Percentiles rank a stretch among this genome's conserved stretches.
These are phyloP conservation scores for Yponomeuta cagnagella DNA, from an alignment of 2,888 invertebrate species.

Conservation along the genomic window DNA sequence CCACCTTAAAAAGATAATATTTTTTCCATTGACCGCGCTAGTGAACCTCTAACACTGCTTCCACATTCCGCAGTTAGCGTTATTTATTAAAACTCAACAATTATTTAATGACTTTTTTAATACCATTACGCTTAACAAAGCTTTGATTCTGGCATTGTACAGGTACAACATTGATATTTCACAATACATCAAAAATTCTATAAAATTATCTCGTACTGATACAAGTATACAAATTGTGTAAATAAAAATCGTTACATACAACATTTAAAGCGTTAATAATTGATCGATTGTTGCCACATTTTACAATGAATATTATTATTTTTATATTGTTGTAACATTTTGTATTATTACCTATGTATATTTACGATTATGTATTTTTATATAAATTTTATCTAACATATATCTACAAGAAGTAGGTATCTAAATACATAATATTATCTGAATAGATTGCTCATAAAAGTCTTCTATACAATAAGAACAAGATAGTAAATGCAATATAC, in stretches of 20 bases:
- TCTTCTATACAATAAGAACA: conserved; percentile 21
- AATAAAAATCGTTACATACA: conserved; percentile 54
- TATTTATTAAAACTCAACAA: not conserved
- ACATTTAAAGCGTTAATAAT: conserved; percentile 71
- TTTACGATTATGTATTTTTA: conserved; percentile 14
- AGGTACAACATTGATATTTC: conserved; percentile 60
- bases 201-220: conserved; percentile 59
- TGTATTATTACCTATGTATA: not conserved
- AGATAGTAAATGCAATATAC: not conserved
- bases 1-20: too few relatives aligned
- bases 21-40: too few relatives aligned
- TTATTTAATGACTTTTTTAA: conserved; percentile 28
- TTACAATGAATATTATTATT: not conserved
- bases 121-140: conserved; percentile 62
- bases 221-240: conserved; percentile 28
- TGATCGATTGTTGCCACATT: conserved; percentile 52
- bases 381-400: conserved; percentile 44
- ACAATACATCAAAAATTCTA: conserved; percentile 65
- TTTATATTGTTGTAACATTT: not conserved
- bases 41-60: too few relatives aligned
- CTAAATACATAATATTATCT: conserved; percentile 26
- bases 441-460: conserved; percentile 40
- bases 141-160: conserved; percentile 26
- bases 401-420: conserved; percentile 26
- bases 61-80: too few relatives aligned